Base-by-base conservation (phyloP, 1,140 invertebrate genomes). In the Sminthurides bifidus region DNA sequence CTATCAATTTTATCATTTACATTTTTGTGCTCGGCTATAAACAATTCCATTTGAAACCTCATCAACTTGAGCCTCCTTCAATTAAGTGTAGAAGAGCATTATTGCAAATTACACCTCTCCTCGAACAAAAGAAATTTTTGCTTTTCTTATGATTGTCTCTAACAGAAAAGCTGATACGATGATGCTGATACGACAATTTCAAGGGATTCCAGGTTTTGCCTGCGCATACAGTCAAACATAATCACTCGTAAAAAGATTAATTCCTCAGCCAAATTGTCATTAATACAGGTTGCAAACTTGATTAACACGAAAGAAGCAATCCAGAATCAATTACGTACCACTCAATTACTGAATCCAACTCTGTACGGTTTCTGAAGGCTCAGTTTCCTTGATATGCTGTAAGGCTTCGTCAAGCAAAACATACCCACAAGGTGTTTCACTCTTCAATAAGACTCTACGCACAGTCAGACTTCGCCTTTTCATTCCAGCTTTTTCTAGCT, bases 171-270 rank as follows among this genome's bases (percentile, higher is more conserved):
- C 96, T 79, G 0, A 99, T 95, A 80, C 99, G 99, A 74, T 96
- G 88, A 62, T 99, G 76, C 71, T 99, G 96, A 73, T 97, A 99
- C 66, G 89, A 81, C 59, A 99, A 76, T 75, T 99, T 99, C 64
- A 99, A 76, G 14, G 95, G 96, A 76, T 99, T 99, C 96, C 96
- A 99, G 64, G 96, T 98, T 79, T 99, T 95, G 66, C 92, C 93
- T 95, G 68, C 15, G 72, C 72, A 48, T 48, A 26, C 1, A 51
- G 26, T n/a, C 24, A 56, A 44, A 44, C 14, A 40, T 27, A 10
- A 43, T 26, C 23, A 10, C 33, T 10, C 10, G n/a, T 35, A 10
- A 35, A 35, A n/a, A 35, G 33, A 35, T n/a, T n/a, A n/a, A n/a
- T n/a, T n/a, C n/a, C n/a, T n/a, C n/a, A 10, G n/a, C n/a, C 10